Conservation (phyloP, 2,888 invertebrate genomes). For the Bembecia ichneumoniformis region DNA sequence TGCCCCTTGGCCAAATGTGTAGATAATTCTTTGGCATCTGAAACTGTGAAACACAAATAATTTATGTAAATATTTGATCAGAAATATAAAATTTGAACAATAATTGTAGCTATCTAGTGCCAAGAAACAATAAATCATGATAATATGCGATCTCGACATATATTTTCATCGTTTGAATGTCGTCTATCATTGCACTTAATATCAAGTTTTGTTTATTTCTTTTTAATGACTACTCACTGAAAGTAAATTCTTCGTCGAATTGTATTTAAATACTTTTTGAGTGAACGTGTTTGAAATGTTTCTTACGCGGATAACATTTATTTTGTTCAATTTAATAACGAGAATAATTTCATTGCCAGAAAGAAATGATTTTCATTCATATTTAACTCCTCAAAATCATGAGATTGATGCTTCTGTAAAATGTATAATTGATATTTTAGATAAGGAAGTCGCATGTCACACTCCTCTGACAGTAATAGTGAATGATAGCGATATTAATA, state of each 20-base stretch:
- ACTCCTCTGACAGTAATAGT: constrained; percentile 20
- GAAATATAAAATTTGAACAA: not conserved
- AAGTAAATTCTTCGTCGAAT: no score
- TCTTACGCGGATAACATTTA: no score
- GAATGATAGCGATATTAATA: constrained; percentile 10
- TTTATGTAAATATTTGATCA: constrained; percentile 1
- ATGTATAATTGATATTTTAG: not conserved
- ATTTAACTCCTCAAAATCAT: not conserved
- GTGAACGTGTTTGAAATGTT: no score
- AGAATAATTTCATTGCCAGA: no score
- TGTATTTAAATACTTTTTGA: no score
- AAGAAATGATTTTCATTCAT: not conserved
- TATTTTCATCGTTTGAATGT: constrained; percentile 6
- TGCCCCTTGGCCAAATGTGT: constrained; percentile 97
- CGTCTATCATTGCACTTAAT: constrained; percentile 8
- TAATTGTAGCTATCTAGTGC: not conserved
- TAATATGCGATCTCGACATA: not conserved
- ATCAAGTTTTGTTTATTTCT: no score
- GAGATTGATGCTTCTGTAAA: not conserved
- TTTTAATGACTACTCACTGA: no score
- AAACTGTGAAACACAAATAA: constrained; percentile 66
- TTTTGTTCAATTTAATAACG: no score
- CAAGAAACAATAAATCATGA: not conserved
- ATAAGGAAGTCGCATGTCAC: constrained; percentile 20
- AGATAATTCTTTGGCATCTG: constrained; percentile 90